These are phyloP conservation scores for Turnix velox DNA, from an alignment of 2,113 vertebrate genomes.

Conservation along the genomic window DNA sequence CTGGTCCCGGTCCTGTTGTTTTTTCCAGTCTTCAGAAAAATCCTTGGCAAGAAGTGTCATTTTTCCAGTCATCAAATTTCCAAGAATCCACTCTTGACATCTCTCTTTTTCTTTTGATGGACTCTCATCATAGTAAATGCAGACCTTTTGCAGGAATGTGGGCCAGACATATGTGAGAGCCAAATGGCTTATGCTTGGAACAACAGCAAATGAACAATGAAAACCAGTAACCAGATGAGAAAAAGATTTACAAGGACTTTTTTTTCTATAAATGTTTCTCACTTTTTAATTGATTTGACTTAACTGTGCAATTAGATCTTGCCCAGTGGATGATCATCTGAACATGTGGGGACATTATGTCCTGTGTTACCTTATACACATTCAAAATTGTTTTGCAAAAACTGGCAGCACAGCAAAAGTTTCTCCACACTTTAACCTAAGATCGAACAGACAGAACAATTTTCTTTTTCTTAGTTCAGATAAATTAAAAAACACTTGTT, in stretches of 20 bases:
- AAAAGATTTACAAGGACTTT: not conserved
- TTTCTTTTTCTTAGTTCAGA: not conserved
- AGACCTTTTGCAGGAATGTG: slow-evolving; percentile 22
- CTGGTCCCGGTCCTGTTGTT: slow-evolving; percentile 54
- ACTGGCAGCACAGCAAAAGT: not conserved
- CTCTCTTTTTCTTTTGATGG: slow-evolving; percentile 53
- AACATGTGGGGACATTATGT: not conserved
- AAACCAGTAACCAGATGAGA: not conserved
- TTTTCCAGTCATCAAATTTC: slow-evolving; percentile 64
- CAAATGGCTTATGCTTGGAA: slow-evolving; percentile 51
- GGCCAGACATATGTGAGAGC: slow-evolving; percentile 5
- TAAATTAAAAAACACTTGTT: not conserved
- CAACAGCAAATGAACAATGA: slow-evolving; percentile 29
- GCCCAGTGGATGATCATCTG: not conserved
- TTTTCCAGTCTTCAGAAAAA: slow-evolving; percentile 67
- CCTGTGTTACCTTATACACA: not conserved
- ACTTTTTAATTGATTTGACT: not conserved
- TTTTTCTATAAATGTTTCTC: not conserved
- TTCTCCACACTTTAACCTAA: not conserved
- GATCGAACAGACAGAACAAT: not conserved
- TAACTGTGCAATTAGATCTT: not conserved
- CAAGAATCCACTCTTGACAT: slow-evolving; percentile 55
- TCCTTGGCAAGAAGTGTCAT: slow-evolving; percentile 63
- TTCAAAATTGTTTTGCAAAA: not conserved
- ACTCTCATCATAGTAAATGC: slow-evolving; percentile 52